Evolutionary conservation across 2,113 vertebrate species (phyloP), one percentile per base, ranked within the genome.

Genomic region (Psammodynastes pulverulentus): DNA sequence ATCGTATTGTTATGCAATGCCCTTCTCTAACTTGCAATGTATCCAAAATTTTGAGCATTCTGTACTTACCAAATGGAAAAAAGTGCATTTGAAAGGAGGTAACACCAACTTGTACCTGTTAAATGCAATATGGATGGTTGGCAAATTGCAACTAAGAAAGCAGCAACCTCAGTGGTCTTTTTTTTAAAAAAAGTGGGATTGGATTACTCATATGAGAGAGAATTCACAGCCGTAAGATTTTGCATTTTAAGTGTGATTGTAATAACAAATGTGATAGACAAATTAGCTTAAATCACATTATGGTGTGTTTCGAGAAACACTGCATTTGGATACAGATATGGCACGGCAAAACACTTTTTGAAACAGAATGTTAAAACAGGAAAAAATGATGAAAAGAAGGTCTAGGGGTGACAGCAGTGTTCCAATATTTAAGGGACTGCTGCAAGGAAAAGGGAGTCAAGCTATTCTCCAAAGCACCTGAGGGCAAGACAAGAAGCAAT

Each of bases 91-190:
- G 34, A 62, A 12, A 43, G 39, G 3, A 48, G 23, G 49, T 24
- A 48, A 79, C 13, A 67, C 45, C 8, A 21, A 19, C 10, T 19
- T 21, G 17, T 54, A 46, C 48, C 34, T 88, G 86, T 88, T 45
- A 46, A 84, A 52, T 89, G 9, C 29, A 26, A 29, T 43, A 48
- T 58, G 91, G 72, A 49, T 1, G 12, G 51, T 3, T 54, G 3
- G 48, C 86, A 79, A 79, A 87, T 79, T 94, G 89, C 26, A 62
- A 29, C 4, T 84, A 62, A 86, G 91, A 93, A 95, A 12, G 5
- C 46, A 1, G 9, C 3, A 89, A 3, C 54, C 62, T 79, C 93
- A 34, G 19, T 8, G 49, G 62, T 92, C 92, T 52, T 46, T 12
- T 84, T 34, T 56, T 93, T 90, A 46, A 23, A n/a, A n/a, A n/a